Conservation (phyloP, 2,113 vertebrate species). For the Jaculus jaculus region DNA sequence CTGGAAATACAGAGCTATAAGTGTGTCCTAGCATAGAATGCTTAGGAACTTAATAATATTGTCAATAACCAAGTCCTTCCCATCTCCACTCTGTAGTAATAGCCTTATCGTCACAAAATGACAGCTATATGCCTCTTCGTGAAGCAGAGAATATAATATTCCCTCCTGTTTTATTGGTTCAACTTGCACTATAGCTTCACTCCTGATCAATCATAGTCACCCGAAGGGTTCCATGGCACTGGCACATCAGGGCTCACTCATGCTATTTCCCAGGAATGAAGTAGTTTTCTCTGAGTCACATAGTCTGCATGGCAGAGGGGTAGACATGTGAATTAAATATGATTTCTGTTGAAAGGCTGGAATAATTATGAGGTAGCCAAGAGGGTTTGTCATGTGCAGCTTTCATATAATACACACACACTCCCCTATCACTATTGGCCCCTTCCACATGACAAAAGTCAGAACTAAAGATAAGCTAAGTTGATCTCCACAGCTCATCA, state of each 20-base stretch:
- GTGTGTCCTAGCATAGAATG: not conserved
- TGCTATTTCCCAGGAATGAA: not conserved
- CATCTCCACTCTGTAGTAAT: not conserved
- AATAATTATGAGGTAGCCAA: not conserved
- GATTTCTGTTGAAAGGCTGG: not conserved
- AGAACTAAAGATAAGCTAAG: not conserved
- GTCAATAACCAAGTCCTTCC: not conserved
- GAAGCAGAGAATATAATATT: not conserved
- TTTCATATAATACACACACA: not conserved
- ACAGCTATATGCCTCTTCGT: not conserved
- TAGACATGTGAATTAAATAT: not conserved
- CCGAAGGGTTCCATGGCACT: too few species aligned
- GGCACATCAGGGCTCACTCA: not conserved
- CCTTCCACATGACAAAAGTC: not conserved
- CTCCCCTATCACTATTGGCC: too few species aligned
- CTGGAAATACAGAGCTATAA: not conserved
- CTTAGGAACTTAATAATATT: not conserved
- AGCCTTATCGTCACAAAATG: not conserved
- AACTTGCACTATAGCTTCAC: not conserved
- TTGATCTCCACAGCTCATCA: not conserved
- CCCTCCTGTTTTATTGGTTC: not conserved
- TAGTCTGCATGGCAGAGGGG: not conserved
- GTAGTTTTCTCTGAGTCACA: not conserved
- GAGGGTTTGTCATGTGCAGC: fast-evolving
- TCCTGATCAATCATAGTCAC: not conserved